phyloP scores from a whole-genome alignment of 1,140 invertebrate genomes.

The Drosophila tropicalis region DNA sequence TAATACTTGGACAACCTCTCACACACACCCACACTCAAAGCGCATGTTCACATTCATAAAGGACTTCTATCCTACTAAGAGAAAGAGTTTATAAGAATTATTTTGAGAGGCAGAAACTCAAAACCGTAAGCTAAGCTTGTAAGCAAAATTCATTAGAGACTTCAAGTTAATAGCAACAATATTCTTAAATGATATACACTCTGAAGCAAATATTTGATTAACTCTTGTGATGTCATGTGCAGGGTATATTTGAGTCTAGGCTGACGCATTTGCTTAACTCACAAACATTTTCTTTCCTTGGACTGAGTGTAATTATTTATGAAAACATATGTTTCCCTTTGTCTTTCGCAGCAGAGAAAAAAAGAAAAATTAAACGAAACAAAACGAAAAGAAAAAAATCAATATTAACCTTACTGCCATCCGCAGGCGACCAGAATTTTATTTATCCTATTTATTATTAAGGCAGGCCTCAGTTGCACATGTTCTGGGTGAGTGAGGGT shows the following conservation, averaged over 20 bases:
- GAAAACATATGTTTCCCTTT: constrained; percentile 75
- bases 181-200: too few species aligned
- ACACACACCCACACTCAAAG: constrained; percentile 37
- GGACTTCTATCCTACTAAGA: neutral
- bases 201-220: too few species aligned
- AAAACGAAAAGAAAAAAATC: constrained; percentile 55
- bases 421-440: constrained; percentile 39
- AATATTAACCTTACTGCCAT: constrained; percentile 56
- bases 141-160: too few species aligned
- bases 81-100: too few species aligned
- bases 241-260: neutral
- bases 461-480: neutral
- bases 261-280: neutral
- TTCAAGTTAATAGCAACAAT: too few species aligned
- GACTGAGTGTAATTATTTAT: constrained; percentile 74
- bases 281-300: constrained; percentile 39
- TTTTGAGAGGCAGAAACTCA: too few species aligned
- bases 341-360: constrained; percentile 45
- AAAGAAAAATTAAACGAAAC: neutral
- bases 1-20: neutral
- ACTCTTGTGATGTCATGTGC: neutral
- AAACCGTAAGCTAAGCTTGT: neutral
- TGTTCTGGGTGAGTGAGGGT: too few species aligned
- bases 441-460: constrained; percentile 57
- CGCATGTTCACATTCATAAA: constrained; percentile 13